These are phyloP conservation scores for Ferdinandea cuprea DNA, from an alignment of 2,888 invertebrate genomes.

Conservation along the genomic window DNA sequence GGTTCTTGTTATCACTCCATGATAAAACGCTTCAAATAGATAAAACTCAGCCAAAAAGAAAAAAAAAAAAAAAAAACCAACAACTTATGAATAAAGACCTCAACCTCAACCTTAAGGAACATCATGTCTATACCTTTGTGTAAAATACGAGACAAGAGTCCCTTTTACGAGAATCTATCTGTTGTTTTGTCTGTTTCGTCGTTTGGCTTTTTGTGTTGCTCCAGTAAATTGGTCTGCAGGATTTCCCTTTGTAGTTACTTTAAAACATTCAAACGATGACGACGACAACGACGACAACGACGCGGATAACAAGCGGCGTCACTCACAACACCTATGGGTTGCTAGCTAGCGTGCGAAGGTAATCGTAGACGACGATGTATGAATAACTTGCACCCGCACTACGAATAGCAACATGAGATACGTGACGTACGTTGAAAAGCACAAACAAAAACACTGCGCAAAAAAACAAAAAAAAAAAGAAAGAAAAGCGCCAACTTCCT, in stretches of 20 bases:
- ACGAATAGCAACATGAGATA: constrained; percentile 38
- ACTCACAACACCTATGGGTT: constrained; percentile 53
- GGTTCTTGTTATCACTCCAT: constrained; percentile 73
- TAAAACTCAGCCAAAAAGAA: constrained; percentile 28
- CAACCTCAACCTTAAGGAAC: constrained; percentile 9
- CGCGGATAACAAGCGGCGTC: constrained; percentile 51
- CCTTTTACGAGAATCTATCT: constrained; percentile 27
- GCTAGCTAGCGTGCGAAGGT: no score
- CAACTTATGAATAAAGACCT: constrained; percentile 32
- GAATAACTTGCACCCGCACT: constrained; percentile 56
- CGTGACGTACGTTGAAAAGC: constrained; percentile 31
- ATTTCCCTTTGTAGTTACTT: constrained; percentile 62
- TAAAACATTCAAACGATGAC: constrained; percentile 56
- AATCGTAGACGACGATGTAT: background rate
- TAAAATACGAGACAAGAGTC: background rate
- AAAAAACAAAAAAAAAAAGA: no score
- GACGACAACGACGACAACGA: no score
- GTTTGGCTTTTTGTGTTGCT: constrained; percentile 31
- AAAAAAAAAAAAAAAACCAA: no score
- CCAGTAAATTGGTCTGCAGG: constrained; percentile 60
- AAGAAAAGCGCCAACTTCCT: constrained; percentile 63
- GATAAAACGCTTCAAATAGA: constrained; percentile 68
- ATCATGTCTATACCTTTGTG: background rate
- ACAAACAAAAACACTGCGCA: constrained; percentile 12
- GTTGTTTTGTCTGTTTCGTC: constrained; percentile 30